Percentiles rank a stretch among this genome's conserved stretches.
phyloP scores from a whole-genome alignment of 1,140 invertebrate species.

The Samia ricini region DNA sequence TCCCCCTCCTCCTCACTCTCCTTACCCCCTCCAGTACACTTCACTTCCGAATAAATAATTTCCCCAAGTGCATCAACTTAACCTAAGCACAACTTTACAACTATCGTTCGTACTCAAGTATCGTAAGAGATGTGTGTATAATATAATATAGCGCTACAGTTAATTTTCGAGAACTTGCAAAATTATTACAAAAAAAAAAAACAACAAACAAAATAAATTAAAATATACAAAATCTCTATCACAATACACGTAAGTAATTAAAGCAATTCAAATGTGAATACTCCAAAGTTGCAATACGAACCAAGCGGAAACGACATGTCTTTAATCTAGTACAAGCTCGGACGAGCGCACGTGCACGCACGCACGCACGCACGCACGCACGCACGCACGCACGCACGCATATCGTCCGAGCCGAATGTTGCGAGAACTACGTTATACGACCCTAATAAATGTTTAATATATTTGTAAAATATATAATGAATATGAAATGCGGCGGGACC shows the following conservation, averaged over 20 bases:
- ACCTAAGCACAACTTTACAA: slow-evolving; percentile 70
- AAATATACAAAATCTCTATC: slow-evolving; percentile 77
- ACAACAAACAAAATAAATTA: slow-evolving; percentile 67
- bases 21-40: not conserved
- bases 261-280: slow-evolving; percentile 75
- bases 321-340: slow-evolving; percentile 16
- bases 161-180: slow-evolving; percentile 66
- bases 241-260: slow-evolving; percentile 78
- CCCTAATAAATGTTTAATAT: slow-evolving; percentile 49
- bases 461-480: slow-evolving; percentile 52
- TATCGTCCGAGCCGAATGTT: not conserved
- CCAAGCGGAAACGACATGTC: slow-evolving; percentile 40
- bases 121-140: slow-evolving; percentile 50
- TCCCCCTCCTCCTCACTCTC: too few relatives aligned
- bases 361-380: too few relatives aligned
- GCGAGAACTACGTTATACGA: slow-evolving; percentile 40
- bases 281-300: slow-evolving; percentile 68
- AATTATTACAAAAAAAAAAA: slow-evolving; percentile 32
- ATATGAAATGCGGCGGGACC: slow-evolving; percentile 43
- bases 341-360: slow-evolving; percentile 1
- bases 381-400: too few relatives aligned
- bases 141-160: slow-evolving; percentile 47
- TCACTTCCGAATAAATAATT: slow-evolving; percentile 3
- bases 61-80: slow-evolving; percentile 61
- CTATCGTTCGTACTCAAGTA: slow-evolving; percentile 63